These are phyloP conservation scores for Okamejei kenojei DNA, from an alignment of 2,797 vertebrate genomes.

Conservation along the genomic window DNA sequence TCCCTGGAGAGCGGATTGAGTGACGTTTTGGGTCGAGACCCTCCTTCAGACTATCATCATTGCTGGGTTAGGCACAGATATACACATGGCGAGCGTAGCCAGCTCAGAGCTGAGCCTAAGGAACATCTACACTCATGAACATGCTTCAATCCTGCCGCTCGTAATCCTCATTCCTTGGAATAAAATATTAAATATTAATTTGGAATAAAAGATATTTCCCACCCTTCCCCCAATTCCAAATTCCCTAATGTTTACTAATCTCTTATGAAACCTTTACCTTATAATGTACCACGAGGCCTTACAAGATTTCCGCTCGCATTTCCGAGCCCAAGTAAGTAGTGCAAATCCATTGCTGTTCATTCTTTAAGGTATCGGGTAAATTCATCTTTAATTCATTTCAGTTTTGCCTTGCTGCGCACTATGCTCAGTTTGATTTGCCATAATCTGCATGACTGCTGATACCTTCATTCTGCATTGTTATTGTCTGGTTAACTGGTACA, in stretches of 20 bases:
- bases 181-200: neutral
- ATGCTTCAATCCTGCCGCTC: neutral
- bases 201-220: neutral
- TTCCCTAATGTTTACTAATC: neutral
- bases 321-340: neutral
- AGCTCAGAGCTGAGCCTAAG: neutral
- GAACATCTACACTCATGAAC: neutral
- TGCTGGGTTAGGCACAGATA: neutral
- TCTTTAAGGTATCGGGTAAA: no score
- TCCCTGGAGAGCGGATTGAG: no score
- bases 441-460: neutral
- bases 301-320: neutral
- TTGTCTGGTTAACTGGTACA: no score
- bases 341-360: neutral
- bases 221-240: neutral
- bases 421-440: neutral
- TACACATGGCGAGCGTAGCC: neutral
- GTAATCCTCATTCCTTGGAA: neutral
- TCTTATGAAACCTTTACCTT: neutral
- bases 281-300: neutral
- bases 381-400: neutral
- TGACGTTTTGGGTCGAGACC: no score
- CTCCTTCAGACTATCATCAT: no score
- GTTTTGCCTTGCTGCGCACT: neutral
- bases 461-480: no score